A percentile compares a stretch with the other conserved stretches of the same genome.
phyloP scores from a whole-genome alignment of 2,113 vertebrate genomes.

The Leucopternis melanops region DNA sequence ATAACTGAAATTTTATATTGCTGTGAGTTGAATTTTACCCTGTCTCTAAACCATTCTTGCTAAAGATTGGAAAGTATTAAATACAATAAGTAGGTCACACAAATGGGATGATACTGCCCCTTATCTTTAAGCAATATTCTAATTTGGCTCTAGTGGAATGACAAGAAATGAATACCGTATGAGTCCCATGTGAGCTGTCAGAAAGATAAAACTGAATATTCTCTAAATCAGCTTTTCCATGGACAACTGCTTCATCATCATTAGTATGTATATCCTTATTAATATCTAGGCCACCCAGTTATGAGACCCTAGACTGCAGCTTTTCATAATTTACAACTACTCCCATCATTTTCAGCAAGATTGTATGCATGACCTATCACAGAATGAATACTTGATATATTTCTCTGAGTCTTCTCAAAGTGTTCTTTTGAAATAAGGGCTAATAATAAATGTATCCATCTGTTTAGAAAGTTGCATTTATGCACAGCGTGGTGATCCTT shows the following conservation, averaged over 20 bases:
- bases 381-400: neutral
- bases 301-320: conserved; percentile 25
- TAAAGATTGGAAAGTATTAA: conserved; percentile 62
- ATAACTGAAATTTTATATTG: neutral
- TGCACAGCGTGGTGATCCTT: neutral
- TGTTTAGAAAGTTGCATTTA: neutral
- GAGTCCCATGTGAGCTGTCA: conserved; percentile 68
- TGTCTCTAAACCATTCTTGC: conserved; percentile 10
- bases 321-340: conserved; percentile 46
- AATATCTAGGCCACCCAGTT: conserved; percentile 69
- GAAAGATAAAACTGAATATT: conserved; percentile 71
- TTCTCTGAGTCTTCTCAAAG: neutral
- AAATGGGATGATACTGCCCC: conserved; percentile 57
- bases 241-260: conserved; percentile 75
- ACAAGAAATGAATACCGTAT: conserved; percentile 50
- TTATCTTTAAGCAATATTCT: conserved; percentile 75
- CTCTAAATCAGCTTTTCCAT: conserved; percentile 71
- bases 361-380: conserved; percentile 2
- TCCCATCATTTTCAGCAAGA: conserved; percentile 13
- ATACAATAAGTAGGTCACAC: conserved; percentile 67
- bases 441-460: neutral
- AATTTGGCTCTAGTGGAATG: conserved; percentile 55
- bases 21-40: neutral
- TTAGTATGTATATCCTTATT: conserved; percentile 76
- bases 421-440: neutral